Conservation (phyloP, 1,140 invertebrate species). For the Penaeus vannamei region DNA sequence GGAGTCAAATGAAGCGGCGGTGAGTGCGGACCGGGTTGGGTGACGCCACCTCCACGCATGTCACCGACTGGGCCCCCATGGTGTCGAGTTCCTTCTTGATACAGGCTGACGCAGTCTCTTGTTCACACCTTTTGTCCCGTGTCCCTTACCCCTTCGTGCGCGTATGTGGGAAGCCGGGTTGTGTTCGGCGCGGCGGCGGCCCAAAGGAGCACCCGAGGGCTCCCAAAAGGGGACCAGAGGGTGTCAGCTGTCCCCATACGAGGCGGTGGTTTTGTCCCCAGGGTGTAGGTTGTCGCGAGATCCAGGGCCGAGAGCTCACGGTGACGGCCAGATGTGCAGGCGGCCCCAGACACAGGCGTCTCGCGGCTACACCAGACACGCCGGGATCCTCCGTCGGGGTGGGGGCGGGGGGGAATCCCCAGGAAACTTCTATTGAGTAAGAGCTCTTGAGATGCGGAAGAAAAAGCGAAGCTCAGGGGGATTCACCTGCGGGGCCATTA, state of each 20-base stretch:
- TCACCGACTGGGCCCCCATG: constrained; percentile 1
- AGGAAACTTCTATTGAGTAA: too few species aligned
- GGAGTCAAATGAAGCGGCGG: background rate
- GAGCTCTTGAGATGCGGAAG: too few species aligned
- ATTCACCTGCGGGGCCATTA: too few species aligned
- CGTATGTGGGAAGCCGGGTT: background rate
- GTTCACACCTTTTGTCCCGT: constrained; percentile 27
- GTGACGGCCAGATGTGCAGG: background rate
- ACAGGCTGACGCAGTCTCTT: constrained; percentile 10
- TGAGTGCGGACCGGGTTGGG: background rate
- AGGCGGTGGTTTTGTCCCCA: constrained; percentile 21
- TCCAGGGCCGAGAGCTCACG: too few species aligned
- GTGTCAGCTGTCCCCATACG: constrained; percentile 10
- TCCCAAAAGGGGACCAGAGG: constrained; percentile 3
- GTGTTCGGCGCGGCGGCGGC: constrained; percentile 6
- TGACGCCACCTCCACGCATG: background rate
- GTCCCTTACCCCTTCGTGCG: background rate
- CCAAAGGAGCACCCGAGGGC: constrained; percentile 4
- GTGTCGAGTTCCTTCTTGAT: constrained; percentile 35
- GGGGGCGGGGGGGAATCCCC: too few species aligned
- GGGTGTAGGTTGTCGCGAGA: constrained; percentile 16
- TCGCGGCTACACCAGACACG: too few species aligned
- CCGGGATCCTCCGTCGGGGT: too few species aligned
- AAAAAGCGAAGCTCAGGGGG: too few species aligned
- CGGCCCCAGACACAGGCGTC: background rate